Base-by-base conservation (phyloP, 2,797 vertebrate genomes). In the Pipistrellus pipistrellus region DNA sequence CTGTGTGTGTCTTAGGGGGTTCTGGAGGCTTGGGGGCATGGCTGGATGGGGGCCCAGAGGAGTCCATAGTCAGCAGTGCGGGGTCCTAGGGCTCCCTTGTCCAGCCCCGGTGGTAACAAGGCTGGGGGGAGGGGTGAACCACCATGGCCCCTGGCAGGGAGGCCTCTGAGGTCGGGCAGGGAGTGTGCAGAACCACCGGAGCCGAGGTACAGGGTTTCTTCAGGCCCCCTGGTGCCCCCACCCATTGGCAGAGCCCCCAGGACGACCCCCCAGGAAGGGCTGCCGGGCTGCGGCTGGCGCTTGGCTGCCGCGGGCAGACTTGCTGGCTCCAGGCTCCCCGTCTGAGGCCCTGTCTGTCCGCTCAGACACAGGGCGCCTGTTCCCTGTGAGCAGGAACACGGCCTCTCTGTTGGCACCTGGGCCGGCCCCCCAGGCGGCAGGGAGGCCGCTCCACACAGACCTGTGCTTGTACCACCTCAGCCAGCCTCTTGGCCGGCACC, bases 381-480 rank as follows among this genome's bases (percentile, higher is more conserved):
- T 91, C 53, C 92, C 59, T 0, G 55, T 2, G 83, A 95, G 90
- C 90, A 51, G 53, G 88, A 91, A 95, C 96, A 96, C 96, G 66
- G 84, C 25, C 90, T 59, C 95, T 96, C 96, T 96, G 96, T 96
- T 32, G 66, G 90, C 92, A 94, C 95, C 92, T 96, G 95, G 96
- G 84, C 59, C 0, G 2, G 21, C n/a, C 53, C 84, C 78, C 86
- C 20, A 57, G 59, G 46, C 25, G 0, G 78, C 66, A 6, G 6
- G 82, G 41, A 14, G 71, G 23, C 51, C 9, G 38, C 51, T 76
- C 66, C 41, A n/a, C 77, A 96, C 93, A 95, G 93, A 86, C 86
- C 41, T 30, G 1, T 23, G 2, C 84, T 91, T 95, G 92, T 95
- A 27, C 87, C 59, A 21, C 94, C 85, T 71, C 30, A 8, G 41